These are phyloP conservation scores for Teleopsis dalmanni DNA, from an alignment of 1,140 invertebrate genomes.

Conservation along the genomic window DNA sequence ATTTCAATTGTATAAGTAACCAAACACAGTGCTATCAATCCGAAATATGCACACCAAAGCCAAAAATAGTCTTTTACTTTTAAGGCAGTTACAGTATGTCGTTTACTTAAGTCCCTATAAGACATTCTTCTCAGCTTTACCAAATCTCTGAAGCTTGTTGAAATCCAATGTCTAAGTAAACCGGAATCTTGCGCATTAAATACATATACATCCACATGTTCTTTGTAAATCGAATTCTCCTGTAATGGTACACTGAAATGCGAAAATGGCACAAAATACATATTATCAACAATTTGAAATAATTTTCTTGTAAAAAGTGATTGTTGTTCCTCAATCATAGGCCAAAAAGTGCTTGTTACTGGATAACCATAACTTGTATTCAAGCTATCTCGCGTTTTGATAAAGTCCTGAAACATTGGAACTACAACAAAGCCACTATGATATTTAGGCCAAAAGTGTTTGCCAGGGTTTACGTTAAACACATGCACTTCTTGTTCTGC, in stretches of 20 bases:
- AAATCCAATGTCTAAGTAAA: too few relatives aligned
- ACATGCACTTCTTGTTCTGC: neutral
- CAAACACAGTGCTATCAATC: too few relatives aligned
- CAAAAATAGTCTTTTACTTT: too few relatives aligned
- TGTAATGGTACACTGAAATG: neutral
- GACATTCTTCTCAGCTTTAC: too few relatives aligned
- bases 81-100: too few relatives aligned
- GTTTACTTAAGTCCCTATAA: too few relatives aligned
- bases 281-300: neutral
- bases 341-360: neutral
- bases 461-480: neutral
- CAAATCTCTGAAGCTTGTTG: too few relatives aligned
- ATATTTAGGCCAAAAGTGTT: neutral
- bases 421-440: neutral
- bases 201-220: too few relatives aligned
- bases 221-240: constrained; percentile 3
- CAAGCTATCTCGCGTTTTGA: neutral
- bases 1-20: too few relatives aligned
- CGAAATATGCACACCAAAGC: too few relatives aligned
- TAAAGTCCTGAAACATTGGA: neutral
- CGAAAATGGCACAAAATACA: neutral
- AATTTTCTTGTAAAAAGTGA: neutral
- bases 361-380: constrained; percentile 1
- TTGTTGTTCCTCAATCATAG: neutral
- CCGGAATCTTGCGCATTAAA: too few relatives aligned